These are phyloP conservation scores for Epinephelus fuscoguttatus DNA, from an alignment of 2,113 vertebrate species.

Conservation along the genomic window DNA sequence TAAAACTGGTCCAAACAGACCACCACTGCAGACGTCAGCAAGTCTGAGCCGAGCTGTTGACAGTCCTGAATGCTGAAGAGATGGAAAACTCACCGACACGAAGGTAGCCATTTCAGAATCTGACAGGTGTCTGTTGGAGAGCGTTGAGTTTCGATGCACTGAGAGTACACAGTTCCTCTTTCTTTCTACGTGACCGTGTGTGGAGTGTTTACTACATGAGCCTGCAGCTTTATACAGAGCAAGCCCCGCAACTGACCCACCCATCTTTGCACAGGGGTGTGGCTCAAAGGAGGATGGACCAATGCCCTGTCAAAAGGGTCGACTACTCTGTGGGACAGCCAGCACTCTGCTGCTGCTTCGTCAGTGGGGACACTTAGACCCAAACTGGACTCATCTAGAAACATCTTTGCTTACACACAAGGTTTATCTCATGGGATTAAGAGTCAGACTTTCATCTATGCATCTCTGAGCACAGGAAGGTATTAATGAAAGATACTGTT, in stretches of 20 bases:
- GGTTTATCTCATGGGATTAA: not conserved
- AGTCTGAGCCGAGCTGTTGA: conserved; percentile 39
- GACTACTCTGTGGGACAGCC: conserved; percentile 28
- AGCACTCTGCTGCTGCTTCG: conserved; percentile 10
- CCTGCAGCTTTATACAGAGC: conserved; percentile 72
- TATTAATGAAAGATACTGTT: not conserved
- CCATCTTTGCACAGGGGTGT: conserved; percentile 72
- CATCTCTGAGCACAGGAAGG: not conserved
- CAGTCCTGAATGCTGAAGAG: conserved; percentile 59
- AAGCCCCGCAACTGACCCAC: conserved; percentile 54
- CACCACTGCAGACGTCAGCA: conserved; percentile 36
- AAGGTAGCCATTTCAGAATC: conserved; percentile 80
- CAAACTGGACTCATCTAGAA: conserved; percentile 9
- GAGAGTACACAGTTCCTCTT: conserved; percentile 30
- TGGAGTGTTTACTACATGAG: conserved; percentile 71
- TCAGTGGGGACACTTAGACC: not conserved
- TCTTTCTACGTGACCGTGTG: conserved; percentile 30
- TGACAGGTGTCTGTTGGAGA: conserved; percentile 54
- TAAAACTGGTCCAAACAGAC: conserved; percentile 36
- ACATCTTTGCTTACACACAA: not conserved
- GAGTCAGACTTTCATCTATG: not conserved
- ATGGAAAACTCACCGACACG: conserved; percentile 82
- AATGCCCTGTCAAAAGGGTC: conserved; percentile 42
- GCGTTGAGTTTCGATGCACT: conserved; percentile 42
- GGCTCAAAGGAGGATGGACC: conserved; percentile 54